Evolutionary conservation across 1,140 invertebrate species (phyloP).

Genomic region (Propsilocerus akamusi): DNA sequence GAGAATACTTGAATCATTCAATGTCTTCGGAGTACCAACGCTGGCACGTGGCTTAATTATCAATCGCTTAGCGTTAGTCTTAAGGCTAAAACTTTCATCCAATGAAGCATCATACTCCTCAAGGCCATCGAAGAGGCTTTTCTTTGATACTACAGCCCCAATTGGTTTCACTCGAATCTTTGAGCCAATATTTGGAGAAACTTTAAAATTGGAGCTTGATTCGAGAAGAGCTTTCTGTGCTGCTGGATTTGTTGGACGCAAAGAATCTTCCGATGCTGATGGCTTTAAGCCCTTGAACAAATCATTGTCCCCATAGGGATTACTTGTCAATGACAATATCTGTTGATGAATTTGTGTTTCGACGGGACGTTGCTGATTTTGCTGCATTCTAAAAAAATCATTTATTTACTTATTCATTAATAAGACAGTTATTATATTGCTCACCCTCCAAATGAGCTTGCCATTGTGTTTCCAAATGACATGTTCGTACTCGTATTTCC

Average conservation of each 20-base stretch:
- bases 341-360: constrained; percentile 38
- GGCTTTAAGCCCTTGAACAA: constrained; percentile 51
- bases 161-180: constrained; percentile 41
- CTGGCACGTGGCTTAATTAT: constrained; percentile 28
- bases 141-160: constrained; percentile 30
- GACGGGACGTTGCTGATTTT: constrained; percentile 20
- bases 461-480: background rate
- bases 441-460: constrained; percentile 4
- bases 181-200: constrained; percentile 33
- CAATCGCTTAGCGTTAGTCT: constrained; percentile 39
- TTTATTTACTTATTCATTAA: background rate
- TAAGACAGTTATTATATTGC: background rate
- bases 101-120: constrained; percentile 44
- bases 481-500: background rate
- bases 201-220: constrained; percentile 33
- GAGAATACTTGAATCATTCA: background rate
- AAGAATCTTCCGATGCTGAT: constrained; percentile 37
- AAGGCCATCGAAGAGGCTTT: constrained; percentile 47
- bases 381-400: constrained; percentile 11
- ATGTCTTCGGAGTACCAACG: background rate
- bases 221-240: constrained; percentile 41
- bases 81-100: constrained; percentile 37
- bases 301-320: constrained; percentile 61
- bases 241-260: constrained; percentile 52
- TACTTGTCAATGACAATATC: constrained; percentile 43